A percentile compares a stretch with the other conserved stretches of the same genome.
Conservation (phyloP, 1,140 invertebrate species). For the Mercenaria mercenaria region DNA sequence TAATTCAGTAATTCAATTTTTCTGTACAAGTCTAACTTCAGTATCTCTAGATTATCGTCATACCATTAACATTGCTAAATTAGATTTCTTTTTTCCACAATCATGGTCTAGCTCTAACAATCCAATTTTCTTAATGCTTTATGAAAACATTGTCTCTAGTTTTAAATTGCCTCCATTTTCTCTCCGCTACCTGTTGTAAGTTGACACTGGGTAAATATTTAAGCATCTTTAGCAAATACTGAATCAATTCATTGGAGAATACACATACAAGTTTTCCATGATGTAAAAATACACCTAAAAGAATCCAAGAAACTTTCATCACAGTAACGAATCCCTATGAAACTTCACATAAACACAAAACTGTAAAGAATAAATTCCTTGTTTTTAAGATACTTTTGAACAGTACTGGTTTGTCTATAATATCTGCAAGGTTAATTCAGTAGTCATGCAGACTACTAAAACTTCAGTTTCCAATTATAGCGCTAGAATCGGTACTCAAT, state of each 20-base stretch:
- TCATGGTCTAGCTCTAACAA: neutral
- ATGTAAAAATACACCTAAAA: neutral
- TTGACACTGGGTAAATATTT: slow-evolving; percentile 9
- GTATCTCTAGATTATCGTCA: neutral
- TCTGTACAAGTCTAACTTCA: neutral
- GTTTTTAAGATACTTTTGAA: neutral
- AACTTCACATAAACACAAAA: neutral
- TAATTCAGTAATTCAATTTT: neutral
- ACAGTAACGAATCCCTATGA: neutral
- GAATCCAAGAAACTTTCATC: neutral
- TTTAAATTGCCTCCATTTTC: slow-evolving; percentile 14
- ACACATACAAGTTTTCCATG: neutral
- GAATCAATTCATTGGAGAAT: neutral
- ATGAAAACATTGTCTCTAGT: neutral
- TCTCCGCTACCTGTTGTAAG: neutral
- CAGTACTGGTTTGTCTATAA: slow-evolving; percentile 1
- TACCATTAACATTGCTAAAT: neutral
- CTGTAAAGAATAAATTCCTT: neutral
- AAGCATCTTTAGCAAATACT: neutral
- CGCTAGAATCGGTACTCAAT: neutral
- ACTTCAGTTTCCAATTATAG: neutral
- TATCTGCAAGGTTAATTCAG: neutral
- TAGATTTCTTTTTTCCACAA: neutral
- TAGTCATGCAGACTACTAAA: neutral
- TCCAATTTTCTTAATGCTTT: slow-evolving; percentile 15